Percentiles rank a stretch among this genome's conserved stretches.
phyloP scores from a whole-genome alignment of 2,888 invertebrate species.

The Drosophila vallismaia region DNA sequence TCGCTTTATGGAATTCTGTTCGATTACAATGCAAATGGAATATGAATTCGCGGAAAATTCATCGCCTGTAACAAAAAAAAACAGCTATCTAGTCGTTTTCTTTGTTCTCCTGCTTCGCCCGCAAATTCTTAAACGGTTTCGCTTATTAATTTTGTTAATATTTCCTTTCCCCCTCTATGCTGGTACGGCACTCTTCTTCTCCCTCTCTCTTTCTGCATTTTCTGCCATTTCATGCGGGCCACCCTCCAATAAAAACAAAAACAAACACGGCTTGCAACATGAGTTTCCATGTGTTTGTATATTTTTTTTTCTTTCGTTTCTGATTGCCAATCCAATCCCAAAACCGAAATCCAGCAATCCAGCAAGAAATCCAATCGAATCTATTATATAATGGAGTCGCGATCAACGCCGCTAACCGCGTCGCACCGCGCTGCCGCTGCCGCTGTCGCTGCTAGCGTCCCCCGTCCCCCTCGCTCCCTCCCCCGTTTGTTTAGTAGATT shows the following conservation, averaged over 20 bases:
- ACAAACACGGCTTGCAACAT: slow-evolving; percentile 23
- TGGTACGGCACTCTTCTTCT: slow-evolving; percentile 11
- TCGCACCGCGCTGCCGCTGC: slow-evolving; percentile 17
- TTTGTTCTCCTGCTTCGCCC: slow-evolving; percentile 6
- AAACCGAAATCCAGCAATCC: slow-evolving; percentile 20
- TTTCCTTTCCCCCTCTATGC: slow-evolving; percentile 23
- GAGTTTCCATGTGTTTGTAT: slow-evolving; percentile 8
- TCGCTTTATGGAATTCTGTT: neutral
- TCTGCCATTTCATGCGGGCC: slow-evolving; percentile 35
- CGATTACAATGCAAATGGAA: slow-evolving; percentile 5
- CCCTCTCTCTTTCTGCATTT: slow-evolving; percentile 5
- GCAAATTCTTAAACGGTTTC: slow-evolving; percentile 16
- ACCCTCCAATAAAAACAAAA: slow-evolving; percentile 19
- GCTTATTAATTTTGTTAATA: slow-evolving; percentile 43
- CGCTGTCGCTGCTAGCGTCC: slow-evolving; percentile 5
- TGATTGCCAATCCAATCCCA: slow-evolving; percentile 56
- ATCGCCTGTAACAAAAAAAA: neutral
- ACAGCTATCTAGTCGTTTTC: neutral
- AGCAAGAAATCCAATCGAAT: slow-evolving; percentile 68
- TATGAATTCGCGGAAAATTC: slow-evolving; percentile 6
- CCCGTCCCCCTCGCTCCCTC: neutral
- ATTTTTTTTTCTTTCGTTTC: slow-evolving; percentile 6
- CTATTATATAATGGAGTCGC: slow-evolving; percentile 77
- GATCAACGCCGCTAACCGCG: slow-evolving; percentile 15
- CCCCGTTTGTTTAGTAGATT: slow-evolving; percentile 69